Evolutionary conservation across 2,113 vertebrate genomes (phyloP).

Genomic region (Ailurus styani): DNA sequence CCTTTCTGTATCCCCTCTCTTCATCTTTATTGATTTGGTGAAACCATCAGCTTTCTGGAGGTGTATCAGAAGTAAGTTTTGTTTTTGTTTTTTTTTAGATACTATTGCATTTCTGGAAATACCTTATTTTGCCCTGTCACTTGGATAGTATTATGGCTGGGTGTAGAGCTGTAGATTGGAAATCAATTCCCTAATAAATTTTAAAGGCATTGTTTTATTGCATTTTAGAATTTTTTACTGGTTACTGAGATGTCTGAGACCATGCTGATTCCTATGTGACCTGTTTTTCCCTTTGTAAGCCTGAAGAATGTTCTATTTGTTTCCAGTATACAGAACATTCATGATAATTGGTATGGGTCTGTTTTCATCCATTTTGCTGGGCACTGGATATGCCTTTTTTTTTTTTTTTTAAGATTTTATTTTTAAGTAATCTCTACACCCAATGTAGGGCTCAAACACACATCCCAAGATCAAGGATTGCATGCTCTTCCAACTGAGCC

Average conservation of each 20-base stretch:
- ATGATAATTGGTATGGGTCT: background rate
- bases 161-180: background rate
- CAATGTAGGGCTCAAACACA: background rate
- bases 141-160: background rate
- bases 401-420: background rate
- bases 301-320: background rate
- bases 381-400: background rate
- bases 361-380: background rate
- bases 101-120: background rate
- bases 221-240: background rate
- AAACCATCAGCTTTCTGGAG: background rate
- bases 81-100: background rate
- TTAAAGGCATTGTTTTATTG: background rate
- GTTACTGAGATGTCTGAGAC: background rate
- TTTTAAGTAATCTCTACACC: background rate
- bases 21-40: background rate
- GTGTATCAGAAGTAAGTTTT: background rate
- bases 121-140: background rate
- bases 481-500: background rate
- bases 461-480: background rate
- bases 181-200: background rate
- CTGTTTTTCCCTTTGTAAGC: background rate
- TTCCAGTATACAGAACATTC: background rate
- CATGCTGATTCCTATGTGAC: background rate
- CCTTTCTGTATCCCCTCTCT: background rate